Conservation (phyloP, 2,113 vertebrate genomes). For the Saimiri boliviensis region DNA sequence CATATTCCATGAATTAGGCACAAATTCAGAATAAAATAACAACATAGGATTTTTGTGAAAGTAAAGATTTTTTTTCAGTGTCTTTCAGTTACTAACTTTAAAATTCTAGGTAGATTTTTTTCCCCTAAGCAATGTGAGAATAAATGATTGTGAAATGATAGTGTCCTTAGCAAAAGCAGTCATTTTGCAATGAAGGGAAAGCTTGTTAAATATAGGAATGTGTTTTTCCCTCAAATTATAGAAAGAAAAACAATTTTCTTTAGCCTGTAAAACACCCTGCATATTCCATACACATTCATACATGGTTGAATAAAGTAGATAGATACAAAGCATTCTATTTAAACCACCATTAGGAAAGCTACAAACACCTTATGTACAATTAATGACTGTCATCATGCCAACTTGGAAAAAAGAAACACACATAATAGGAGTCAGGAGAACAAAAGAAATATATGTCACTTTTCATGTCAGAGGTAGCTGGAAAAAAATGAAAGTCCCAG, state of each 20-base stretch:
- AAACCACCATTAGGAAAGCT: conserved; percentile 21
- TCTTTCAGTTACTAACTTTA: conserved; percentile 34
- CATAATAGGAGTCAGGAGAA: conserved; percentile 36
- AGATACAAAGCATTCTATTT: not conserved
- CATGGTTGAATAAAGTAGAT: not conserved
- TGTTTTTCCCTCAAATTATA: not conserved
- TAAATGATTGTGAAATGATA: not conserved
- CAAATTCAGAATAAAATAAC: conserved; percentile 20
- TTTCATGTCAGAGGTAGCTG: not conserved
- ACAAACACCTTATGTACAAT: not conserved
- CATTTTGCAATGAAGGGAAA: conserved; percentile 43
- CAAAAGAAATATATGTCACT: conserved; percentile 53
- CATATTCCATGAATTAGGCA: conserved; percentile 22
- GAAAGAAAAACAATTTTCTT: conserved; percentile 13
- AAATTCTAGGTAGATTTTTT: conserved; percentile 52
- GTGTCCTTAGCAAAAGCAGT: conserved; percentile 26
- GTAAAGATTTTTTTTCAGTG: conserved; percentile 52
- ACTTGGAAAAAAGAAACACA: conserved; percentile 16
- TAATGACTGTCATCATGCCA: conserved; percentile 32
- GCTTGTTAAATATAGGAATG: conserved; percentile 12
- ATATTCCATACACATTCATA: not conserved
- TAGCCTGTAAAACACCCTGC: not conserved
- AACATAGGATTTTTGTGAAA: conserved; percentile 54
- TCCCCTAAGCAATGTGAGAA: not conserved
- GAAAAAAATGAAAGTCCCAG: conserved; percentile 11